phyloP scores from a whole-genome alignment of 2,797 vertebrate species.

The Gymnodraco acuticeps region DNA sequence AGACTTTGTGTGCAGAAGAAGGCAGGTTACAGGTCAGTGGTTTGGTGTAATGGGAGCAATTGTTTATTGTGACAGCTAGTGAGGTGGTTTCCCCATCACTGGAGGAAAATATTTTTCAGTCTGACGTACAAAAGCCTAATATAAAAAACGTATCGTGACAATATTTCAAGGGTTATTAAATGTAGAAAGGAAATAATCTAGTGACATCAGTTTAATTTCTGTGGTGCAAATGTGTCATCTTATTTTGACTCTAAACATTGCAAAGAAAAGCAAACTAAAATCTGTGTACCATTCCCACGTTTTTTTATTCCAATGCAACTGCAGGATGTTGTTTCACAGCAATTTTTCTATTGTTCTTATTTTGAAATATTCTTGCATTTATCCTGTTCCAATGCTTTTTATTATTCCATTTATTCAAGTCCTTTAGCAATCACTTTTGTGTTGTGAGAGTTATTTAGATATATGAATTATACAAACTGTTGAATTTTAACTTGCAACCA shows the following conservation, averaged over 20 bases:
- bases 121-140: constrained; percentile 5
- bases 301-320: constrained; percentile 16
- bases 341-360: constrained; percentile 4
- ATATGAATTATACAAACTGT: background rate
- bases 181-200: constrained; percentile 4
- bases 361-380: background rate
- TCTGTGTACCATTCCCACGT: background rate
- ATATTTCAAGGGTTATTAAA: constrained; percentile 4
- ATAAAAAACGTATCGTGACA: background rate
- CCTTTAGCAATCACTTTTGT: background rate
- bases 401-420: constrained; percentile 8
- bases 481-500: constrained; percentile 19
- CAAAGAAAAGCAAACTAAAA: background rate
- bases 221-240: background rate
- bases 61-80: constrained; percentile 50
- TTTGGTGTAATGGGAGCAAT: constrained; percentile 39
- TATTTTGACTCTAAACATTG: background rate
- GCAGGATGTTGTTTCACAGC: constrained; percentile 6
- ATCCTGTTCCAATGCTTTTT: background rate
- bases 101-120: constrained; percentile 17
- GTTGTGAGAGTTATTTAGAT: background rate
- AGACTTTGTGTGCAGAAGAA: constrained; percentile 62
- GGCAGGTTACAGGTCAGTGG: constrained; percentile 53
- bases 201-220: constrained; percentile 5
- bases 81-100: constrained; percentile 33